Conservation (phyloP, 2,113 vertebrate species). For the Buteo buteo region DNA sequence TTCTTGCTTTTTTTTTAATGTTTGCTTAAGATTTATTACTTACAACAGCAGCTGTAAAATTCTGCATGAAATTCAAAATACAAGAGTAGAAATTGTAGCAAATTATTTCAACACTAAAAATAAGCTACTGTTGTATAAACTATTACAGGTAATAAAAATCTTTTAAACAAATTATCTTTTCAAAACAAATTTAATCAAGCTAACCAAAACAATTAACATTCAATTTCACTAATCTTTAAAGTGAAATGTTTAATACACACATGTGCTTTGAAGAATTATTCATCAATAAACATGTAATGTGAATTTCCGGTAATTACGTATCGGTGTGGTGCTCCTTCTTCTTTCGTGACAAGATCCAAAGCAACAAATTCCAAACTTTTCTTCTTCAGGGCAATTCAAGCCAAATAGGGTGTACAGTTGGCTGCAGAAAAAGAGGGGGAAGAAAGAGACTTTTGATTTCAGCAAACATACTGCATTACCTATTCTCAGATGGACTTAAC, state of each 20-base stretch:
- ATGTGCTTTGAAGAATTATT: conserved; percentile 32
- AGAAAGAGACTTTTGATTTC: background rate
- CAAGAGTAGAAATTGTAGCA: background rate
- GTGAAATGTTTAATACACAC: conserved; percentile 40
- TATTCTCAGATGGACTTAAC: background rate
- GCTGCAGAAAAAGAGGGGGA: background rate
- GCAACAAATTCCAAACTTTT: conserved; percentile 36
- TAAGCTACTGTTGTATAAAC: conserved; percentile 6
- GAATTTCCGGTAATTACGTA: conserved; percentile 30
- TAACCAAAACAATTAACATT: conserved; percentile 47
- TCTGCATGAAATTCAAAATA: background rate
- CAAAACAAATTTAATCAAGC: conserved; percentile 60
- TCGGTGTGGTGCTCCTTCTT: background rate
- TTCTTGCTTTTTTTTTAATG: background rate
- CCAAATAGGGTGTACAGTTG: background rate
- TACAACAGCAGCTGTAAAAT: conserved; percentile 23
- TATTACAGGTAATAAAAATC: conserved; percentile 49
- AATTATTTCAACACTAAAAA: conserved; percentile 16
- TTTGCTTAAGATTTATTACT: conserved; percentile 11
- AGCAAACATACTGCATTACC: background rate
- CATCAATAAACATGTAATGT: conserved; percentile 18
- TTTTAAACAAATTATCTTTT: conserved; percentile 48
- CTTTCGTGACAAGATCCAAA: conserved; percentile 46
- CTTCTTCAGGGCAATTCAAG: conserved; percentile 50
- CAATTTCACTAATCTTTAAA: conserved; percentile 34